Percentiles rank a stretch among this genome's conserved stretches.
Conservation (phyloP, 2,113 vertebrate genomes). For the Chrysochloris asiatica region DNA sequence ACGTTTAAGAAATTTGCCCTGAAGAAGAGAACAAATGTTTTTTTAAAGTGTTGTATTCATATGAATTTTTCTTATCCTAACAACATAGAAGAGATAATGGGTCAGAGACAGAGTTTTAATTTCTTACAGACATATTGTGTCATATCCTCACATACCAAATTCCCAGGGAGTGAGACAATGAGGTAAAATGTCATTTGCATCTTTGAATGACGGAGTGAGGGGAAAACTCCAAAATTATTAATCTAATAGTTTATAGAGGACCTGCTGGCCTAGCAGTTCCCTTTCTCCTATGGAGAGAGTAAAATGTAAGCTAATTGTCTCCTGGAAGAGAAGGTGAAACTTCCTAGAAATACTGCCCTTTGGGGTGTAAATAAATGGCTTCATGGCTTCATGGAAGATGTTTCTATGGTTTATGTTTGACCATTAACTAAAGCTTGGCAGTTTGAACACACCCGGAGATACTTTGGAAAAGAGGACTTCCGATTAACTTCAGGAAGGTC, state of each 20-base stretch:
- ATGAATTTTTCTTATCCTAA: conserved; percentile 30
- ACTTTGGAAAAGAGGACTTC: not conserved
- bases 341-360: not conserved
- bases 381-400: not conserved
- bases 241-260: not conserved
- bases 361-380: not conserved
- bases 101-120: conserved; percentile 22
- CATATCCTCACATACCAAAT: not conserved
- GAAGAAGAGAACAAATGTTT: not conserved
- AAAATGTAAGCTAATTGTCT: not conserved
- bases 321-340: not conserved
- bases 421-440: no score
- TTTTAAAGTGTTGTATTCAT: not conserved
- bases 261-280: not conserved
- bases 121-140: not conserved
- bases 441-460: not conserved
- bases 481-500: not conserved
- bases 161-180: not conserved
- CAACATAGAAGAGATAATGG: conserved; percentile 3
- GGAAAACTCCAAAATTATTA: not conserved
- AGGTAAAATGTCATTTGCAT: not conserved
- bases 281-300: not conserved
- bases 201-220: not conserved
- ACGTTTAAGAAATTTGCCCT: not conserved
- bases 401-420: not conserved